phyloP scores from a whole-genome alignment of 1,140 invertebrate species.

The Bombus consobrinus region DNA sequence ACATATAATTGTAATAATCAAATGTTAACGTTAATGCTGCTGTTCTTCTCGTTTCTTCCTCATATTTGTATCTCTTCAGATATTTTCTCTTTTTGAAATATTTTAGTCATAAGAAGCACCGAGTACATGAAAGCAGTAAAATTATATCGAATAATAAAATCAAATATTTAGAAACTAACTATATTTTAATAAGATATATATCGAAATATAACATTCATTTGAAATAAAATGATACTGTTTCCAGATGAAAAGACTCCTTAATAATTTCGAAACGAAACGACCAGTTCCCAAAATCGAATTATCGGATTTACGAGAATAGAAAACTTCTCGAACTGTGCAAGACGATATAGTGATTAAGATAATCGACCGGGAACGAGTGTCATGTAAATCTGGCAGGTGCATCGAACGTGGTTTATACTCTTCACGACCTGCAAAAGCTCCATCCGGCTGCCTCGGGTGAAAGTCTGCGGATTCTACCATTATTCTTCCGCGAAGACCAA shows the following conservation, averaged over 20 bases:
- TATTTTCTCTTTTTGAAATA: too few relatives aligned
- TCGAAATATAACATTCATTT: too few relatives aligned
- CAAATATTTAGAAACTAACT: too few relatives aligned
- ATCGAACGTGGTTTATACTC: neutral
- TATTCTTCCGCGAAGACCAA: constrained; percentile 70
- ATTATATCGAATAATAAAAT: too few relatives aligned
- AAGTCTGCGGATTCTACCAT: constrained; percentile 68
- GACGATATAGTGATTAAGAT: constrained; percentile 5
- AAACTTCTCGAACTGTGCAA: neutral
- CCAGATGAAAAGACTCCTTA: too few relatives aligned
- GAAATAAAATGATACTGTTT: too few relatives aligned
- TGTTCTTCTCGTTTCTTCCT: neutral
- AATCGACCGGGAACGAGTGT: constrained; percentile 24
- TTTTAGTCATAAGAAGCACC: too few relatives aligned
- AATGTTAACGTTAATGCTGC: neutral
- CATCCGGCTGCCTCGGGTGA: constrained; percentile 55
- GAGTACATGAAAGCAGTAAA: too few relatives aligned
- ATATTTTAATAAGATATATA: too few relatives aligned
- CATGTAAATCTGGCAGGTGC: constrained; percentile 63
- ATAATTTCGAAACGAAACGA: neutral
- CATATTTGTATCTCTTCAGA: too few relatives aligned
- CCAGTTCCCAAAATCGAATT: neutral
- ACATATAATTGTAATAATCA: neutral
- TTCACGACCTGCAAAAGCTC: neutral
- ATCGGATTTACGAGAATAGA: constrained; percentile 17